Evolutionary conservation across 2,113 vertebrate genomes (phyloP).

Genomic region (Ictidomys tridecemlineatus): DNA sequence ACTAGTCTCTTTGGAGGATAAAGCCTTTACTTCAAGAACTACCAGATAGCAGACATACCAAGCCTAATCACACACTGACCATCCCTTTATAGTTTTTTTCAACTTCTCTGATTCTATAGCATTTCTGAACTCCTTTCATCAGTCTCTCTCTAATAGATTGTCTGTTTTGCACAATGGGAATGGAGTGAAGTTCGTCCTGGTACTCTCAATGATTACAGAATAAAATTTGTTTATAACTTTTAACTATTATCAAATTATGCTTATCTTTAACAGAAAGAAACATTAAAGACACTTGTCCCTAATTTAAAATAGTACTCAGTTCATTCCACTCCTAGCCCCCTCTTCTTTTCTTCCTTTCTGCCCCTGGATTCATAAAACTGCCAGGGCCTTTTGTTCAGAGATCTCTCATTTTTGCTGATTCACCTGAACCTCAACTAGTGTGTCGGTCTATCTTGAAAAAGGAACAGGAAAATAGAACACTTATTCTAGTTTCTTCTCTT

Average conservation of each 20-base stretch:
- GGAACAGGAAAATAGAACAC: rapidly evolving
- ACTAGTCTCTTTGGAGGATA: not conserved
- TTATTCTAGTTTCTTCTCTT: not conserved
- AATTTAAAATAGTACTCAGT: not conserved
- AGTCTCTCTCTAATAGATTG: not conserved
- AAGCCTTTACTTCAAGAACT: not conserved
- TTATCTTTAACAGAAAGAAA: not conserved
- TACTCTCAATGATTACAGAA: not conserved
- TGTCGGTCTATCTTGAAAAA: not conserved
- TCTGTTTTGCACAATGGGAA: not conserved
- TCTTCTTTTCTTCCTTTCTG: not conserved
- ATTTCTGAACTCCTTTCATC: not conserved
- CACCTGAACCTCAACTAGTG: not conserved
- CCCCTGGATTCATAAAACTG: not conserved
- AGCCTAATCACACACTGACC: not conserved
- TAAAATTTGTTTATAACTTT: not conserved
- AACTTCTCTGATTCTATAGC: not conserved
- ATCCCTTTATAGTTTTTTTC: not conserved
- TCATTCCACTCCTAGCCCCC: not conserved
- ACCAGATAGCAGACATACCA: not conserved
- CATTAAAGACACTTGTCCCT: not conserved
- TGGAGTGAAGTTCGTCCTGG: not conserved
- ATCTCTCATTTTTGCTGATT: not conserved
- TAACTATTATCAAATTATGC: not conserved
- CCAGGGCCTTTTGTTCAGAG: not conserved